phyloP scores from a whole-genome alignment of 2,113 vertebrate genomes.

The Quiscalus mexicanus region DNA sequence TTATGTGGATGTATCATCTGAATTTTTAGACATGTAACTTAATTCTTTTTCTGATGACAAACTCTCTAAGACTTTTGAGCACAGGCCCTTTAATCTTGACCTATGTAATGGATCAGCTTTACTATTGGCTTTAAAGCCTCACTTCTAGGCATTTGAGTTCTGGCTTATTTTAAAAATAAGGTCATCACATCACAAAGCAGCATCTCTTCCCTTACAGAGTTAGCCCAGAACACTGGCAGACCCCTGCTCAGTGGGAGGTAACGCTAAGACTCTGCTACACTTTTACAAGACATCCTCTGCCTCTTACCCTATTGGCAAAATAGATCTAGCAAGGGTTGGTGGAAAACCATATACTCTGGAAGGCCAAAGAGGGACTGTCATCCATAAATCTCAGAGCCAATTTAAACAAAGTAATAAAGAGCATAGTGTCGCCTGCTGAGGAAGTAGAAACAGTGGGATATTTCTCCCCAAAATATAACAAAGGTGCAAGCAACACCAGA shows the following conservation, averaged over 20 bases:
- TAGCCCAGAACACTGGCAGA: not conserved
- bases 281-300: not conserved
- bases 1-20: not conserved
- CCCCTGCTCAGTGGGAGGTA: not conserved
- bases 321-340: not conserved
- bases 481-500: not conserved
- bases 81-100: not conserved
- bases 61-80: not conserved
- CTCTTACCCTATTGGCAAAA: not conserved
- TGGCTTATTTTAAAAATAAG: not conserved
- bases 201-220: not conserved
- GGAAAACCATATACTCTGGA: not conserved
- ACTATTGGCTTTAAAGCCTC: not conserved
- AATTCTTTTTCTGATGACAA: not conserved
- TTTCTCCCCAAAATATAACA: not conserved
- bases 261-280: not conserved
- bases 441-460: not conserved
- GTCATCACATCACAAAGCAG: not conserved
- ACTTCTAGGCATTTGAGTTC: not conserved
- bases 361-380: not conserved
- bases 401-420: not conserved
- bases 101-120: not conserved
- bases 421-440: accelerated
- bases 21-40: not conserved
- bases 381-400: not conserved